These are phyloP conservation scores for Cyanoderma ruficeps DNA, from an alignment of 2,113 vertebrate genomes.

Conservation along the genomic window DNA sequence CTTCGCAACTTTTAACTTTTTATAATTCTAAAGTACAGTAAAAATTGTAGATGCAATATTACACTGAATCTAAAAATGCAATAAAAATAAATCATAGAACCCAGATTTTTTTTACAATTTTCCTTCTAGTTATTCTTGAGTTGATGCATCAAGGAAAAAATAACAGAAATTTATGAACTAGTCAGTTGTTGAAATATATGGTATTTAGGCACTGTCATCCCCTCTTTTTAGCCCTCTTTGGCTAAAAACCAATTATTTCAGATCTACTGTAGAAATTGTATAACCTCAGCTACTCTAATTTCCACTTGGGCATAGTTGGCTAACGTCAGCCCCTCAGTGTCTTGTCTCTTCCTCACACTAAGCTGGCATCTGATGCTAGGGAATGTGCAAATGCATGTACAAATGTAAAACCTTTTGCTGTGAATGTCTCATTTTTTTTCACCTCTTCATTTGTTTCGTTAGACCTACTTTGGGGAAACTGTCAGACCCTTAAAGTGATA, in stretches of 20 bases:
- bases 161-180: neutral
- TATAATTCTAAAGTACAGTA: neutral
- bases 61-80: neutral
- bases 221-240: neutral
- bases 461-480: neutral
- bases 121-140: neutral
- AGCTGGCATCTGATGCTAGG: neutral
- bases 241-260: neutral
- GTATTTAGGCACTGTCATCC: neutral
- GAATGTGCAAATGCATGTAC: neutral
- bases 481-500: neutral
- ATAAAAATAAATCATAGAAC: neutral
- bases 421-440: neutral
- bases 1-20: neutral
- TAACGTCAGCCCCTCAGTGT: neutral
- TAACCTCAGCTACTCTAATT: neutral
- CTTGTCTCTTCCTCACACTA: neutral
- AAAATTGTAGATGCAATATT: neutral
- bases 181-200: neutral
- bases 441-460: neutral
- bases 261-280: neutral
- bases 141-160: neutral
- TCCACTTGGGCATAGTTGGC: rapidly evolving
- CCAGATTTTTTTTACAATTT: neutral
- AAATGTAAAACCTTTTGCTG: neutral